Evolutionary conservation across 2,888 invertebrate genomes (phyloP).

Genomic region (Trichopoda pennipes): DNA sequence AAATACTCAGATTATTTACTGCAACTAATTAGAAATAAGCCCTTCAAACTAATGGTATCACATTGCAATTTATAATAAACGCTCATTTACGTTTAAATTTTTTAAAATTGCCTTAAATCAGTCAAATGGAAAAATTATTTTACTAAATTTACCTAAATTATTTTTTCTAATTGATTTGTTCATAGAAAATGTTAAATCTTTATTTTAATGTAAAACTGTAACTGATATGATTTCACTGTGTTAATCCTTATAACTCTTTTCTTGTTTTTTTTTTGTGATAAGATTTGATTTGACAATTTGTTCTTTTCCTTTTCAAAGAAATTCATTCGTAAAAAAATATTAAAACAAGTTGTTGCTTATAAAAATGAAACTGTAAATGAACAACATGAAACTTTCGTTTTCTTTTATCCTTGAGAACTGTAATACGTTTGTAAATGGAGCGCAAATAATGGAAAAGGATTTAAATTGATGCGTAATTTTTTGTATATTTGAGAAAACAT

Average conservation of each 20-base stretch:
- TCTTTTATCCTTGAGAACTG: slow-evolving; percentile 23
- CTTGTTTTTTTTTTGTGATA: background rate
- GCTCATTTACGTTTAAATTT: background rate
- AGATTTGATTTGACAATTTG: slow-evolving; percentile 25
- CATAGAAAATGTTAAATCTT: background rate
- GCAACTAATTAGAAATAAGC: no score
- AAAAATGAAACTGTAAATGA: slow-evolving; percentile 34
- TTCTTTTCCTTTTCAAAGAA: background rate
- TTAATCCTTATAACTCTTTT: background rate
- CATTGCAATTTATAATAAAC: no score
- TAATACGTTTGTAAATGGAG: slow-evolving; percentile 27
- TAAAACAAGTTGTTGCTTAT: background rate
- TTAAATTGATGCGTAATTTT: slow-evolving; percentile 44
- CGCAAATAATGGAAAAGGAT: slow-evolving; percentile 39
- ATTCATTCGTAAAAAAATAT: background rate
- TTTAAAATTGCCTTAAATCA: background rate
- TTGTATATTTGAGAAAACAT: slow-evolving; percentile 4
- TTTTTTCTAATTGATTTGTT: background rate
- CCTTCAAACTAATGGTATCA: no score
- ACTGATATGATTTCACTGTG: slow-evolving; percentile 20
- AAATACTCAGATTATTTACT: no score
- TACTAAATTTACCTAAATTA: no score
- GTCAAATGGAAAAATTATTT: slow-evolving; percentile 2
- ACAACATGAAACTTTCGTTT: slow-evolving; percentile 32
- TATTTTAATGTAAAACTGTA: slow-evolving; percentile 8